These are phyloP conservation scores for Sisor rabdophorus DNA, from an alignment of 2,113 vertebrate genomes.

Conservation along the genomic window DNA sequence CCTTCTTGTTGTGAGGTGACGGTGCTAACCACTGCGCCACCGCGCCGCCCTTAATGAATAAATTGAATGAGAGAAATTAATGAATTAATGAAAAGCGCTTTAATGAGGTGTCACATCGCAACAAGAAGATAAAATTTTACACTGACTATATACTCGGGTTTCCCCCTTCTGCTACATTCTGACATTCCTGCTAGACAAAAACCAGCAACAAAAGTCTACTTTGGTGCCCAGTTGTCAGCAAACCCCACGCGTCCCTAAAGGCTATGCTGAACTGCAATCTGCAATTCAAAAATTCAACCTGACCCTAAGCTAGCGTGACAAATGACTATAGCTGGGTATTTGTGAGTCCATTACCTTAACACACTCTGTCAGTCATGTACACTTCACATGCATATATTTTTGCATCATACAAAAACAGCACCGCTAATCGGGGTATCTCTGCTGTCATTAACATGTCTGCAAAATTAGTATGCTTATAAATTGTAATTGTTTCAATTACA, in stretches of 20 bases:
- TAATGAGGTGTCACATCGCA: too few relatives aligned
- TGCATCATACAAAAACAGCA: background rate
- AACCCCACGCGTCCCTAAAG: background rate
- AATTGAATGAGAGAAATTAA: too few relatives aligned
- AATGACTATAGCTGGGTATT: background rate
- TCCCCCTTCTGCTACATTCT: too few relatives aligned
- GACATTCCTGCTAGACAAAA: background rate
- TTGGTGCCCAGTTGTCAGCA: background rate
- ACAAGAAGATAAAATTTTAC: too few relatives aligned
- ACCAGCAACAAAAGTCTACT: background rate
- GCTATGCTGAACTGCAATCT: background rate
- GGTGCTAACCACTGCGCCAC: too few relatives aligned
- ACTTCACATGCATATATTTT: background rate
- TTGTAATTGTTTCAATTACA: background rate
- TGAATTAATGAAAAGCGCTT: too few relatives aligned
- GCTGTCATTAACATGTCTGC: background rate
- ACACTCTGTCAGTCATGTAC: background rate
- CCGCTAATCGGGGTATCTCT: too few relatives aligned
- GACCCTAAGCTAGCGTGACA: background rate
- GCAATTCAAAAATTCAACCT: conserved; percentile 1
- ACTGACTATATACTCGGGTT: too few relatives aligned
- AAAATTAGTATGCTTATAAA: background rate
- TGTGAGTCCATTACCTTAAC: conserved; percentile 5
- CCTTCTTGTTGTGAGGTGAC: too few relatives aligned
- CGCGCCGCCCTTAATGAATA: too few relatives aligned